Conservation (phyloP, 92 coral and sea anemone species). For the Parazoanthus atlanticus region DNA sequence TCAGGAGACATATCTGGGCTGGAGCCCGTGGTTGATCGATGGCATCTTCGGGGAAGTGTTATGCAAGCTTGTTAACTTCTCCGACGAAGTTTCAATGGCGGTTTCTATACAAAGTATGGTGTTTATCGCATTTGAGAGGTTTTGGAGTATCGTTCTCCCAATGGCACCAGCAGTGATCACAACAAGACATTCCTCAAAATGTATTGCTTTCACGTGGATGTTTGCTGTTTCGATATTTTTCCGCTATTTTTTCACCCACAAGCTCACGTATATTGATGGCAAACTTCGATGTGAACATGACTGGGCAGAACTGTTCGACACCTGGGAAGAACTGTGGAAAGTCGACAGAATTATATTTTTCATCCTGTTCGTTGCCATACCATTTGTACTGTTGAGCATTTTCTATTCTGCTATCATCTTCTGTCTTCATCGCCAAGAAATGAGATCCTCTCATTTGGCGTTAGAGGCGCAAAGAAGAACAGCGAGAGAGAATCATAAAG, state of each 20-base stretch:
- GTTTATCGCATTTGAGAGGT: slow-evolving; percentile 29
- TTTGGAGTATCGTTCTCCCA: slow-evolving; percentile 33
- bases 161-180: slow-evolving; percentile 23
- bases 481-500: slow-evolving; percentile 5
- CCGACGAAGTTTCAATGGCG: slow-evolving; percentile 37
- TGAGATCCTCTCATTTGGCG: slow-evolving; percentile 1
- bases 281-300: slow-evolving; percentile 10
- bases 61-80: slow-evolving; percentile 27
- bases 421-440: slow-evolving; percentile 4
- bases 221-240: slow-evolving; percentile 18
- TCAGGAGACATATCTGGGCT: slow-evolving; percentile 32
- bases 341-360: slow-evolving; percentile 30
- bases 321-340: slow-evolving; percentile 26
- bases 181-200: not conserved
- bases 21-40: slow-evolving; percentile 35
- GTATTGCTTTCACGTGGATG: slow-evolving; percentile 22
- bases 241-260: slow-evolving; percentile 16
- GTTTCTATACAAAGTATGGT: slow-evolving; percentile 41
- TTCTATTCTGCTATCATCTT: slow-evolving; percentile 6
- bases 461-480: slow-evolving; percentile 12
- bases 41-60: slow-evolving; percentile 15
- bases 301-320: slow-evolving; percentile 13
- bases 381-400: not conserved
- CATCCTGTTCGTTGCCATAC: slow-evolving; percentile 14
- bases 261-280: not conserved